phyloP scores from a whole-genome alignment of 2,797 vertebrate genomes.

The Chelmon rostratus region DNA sequence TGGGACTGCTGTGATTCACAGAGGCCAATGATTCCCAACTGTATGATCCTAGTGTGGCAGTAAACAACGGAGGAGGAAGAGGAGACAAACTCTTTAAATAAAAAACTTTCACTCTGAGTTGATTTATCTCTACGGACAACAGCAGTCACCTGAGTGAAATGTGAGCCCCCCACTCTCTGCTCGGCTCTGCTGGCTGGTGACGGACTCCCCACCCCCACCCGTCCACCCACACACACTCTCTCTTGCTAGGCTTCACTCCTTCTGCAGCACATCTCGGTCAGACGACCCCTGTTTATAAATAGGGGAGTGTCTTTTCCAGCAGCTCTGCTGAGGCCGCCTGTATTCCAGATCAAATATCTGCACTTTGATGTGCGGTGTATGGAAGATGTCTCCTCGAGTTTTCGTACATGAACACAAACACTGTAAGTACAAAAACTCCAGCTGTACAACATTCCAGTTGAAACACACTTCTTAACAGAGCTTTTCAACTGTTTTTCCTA shows the following conservation, averaged over 20 bases:
- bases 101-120: constrained; percentile 45
- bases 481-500: background rate
- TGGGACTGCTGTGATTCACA: constrained; percentile 41
- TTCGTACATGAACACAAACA: constrained; percentile 56
- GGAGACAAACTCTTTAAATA: constrained; percentile 1
- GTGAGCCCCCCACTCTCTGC: constrained; percentile 63
- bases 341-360: constrained; percentile 78
- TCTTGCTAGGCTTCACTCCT: constrained; percentile 65
- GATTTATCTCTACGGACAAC: constrained; percentile 71
- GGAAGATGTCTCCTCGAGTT: constrained; percentile 63
- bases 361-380: constrained; percentile 74
- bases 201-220: constrained; percentile 65
- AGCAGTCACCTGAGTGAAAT: constrained; percentile 78
- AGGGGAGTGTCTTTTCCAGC: constrained; percentile 82
- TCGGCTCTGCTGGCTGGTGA: constrained; percentile 55
- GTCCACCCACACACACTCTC: constrained; percentile 22
- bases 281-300: constrained; percentile 84
- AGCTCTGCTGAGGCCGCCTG: constrained; percentile 73
- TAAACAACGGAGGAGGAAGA: constrained; percentile 39
- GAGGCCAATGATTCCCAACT: constrained; percentile 15
- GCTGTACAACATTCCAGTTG: constrained; percentile 25
- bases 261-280: constrained; percentile 69
- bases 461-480: constrained; percentile 10
- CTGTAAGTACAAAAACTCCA: constrained; percentile 7
- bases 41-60: constrained; percentile 10